Base-by-base conservation (phyloP, 2,888 invertebrate genomes). In the Hirtodrosophila trivittata region DNA sequence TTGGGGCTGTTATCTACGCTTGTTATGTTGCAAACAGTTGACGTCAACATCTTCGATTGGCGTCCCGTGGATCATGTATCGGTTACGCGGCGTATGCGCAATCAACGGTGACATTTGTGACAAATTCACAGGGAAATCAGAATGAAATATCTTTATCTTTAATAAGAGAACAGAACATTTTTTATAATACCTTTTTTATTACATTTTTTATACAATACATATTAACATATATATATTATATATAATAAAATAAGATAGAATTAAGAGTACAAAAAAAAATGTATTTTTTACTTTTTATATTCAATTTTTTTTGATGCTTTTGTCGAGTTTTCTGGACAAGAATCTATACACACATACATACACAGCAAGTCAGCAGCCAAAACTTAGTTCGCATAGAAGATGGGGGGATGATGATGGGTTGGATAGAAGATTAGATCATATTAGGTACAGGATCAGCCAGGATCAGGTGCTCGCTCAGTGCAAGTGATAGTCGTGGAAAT, bases 401-500 rank as follows among this genome's bases (percentile, higher is more conserved):
- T 8, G 12, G 14, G 32, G 38, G 21, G 37, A 12, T 38, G 38
- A 14, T 21, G 18, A 21, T 21, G 5, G 18, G 18, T 5, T 21
- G 18, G 2, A 21, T 21, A 21, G 18, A 3, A 3, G 5, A 21
- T 21, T 21, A 5, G 5, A 21, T 21, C 18, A 21, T 21, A 2
- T 3, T 21, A 21, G 18, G 5, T 3, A 21, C 18, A 21, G 18
- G 3, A 21, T 2, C 18, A 21, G 18, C 18, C 28, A 14, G 16
- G 4, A 26, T 49, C 14, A n/a, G 12, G 10, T 9, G 13, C 33
- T 33, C 33, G 41, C 43, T 16, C 56, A 88, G 51, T 89, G 86
- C 35, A 71, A n/a, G 9, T 28, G 84, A 38, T 76, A 87, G 28
- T 87, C 83, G 10, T 77, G 83, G 52, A 66, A 77, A 14, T 66